A percentile compares a stretch with the other conserved stretches of the same genome.
phyloP scores from a whole-genome alignment of 2,113 vertebrate species.

The Pogonocichla stellata region DNA sequence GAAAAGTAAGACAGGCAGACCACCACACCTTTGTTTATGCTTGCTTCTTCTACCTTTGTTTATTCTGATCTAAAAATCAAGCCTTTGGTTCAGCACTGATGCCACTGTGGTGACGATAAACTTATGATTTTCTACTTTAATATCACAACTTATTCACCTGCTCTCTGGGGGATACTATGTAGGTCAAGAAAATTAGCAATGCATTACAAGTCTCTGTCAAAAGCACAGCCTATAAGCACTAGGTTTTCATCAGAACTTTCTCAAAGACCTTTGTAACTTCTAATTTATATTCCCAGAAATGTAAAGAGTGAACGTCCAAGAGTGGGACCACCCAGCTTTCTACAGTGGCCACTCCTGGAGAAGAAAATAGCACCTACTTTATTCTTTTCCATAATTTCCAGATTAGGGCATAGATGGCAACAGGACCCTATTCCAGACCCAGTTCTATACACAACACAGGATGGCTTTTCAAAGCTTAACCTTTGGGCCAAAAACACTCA shows the following conservation, averaged over 20 bases:
- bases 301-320: not conserved
- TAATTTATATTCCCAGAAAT: not conserved
- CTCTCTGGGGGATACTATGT: not conserved
- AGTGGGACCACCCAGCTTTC: not conserved
- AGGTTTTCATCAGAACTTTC: not conserved
- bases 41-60: not conserved
- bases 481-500: not conserved
- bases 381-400: not conserved
- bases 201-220: not conserved
- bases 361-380: not conserved
- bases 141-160: not conserved
- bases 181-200: not conserved
- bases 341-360: not conserved
- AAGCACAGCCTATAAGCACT: not conserved
- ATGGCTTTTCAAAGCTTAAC: not conserved
- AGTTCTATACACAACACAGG: not conserved
- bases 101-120: not conserved
- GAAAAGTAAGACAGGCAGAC: not conserved
- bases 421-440: not conserved
- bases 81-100: not conserved
- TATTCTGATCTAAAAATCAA: not conserved
- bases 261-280: not conserved
- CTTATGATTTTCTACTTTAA: not conserved
- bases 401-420: not conserved
- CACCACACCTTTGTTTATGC: not conserved